Evolutionary conservation across 2,797 vertebrate species (phyloP).

Genomic region (Brachymystax lenok): DNA sequence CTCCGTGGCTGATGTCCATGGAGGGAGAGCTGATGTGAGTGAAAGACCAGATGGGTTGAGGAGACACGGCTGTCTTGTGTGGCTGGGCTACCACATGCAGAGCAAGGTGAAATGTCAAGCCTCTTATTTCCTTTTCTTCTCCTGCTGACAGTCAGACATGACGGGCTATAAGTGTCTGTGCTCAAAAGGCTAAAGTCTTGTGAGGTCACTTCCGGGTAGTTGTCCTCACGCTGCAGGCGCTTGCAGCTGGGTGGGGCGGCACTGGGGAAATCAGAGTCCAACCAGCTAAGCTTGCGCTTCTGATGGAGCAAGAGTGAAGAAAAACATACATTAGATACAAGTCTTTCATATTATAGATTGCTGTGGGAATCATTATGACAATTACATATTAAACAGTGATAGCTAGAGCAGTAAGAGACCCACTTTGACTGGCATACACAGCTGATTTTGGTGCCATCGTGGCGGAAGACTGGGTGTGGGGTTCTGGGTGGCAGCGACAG

Average conservation of each 20-base stretch:
- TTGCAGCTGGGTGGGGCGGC: constrained; percentile 37
- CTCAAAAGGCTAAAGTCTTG: constrained; percentile 26
- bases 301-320: constrained; percentile 41
- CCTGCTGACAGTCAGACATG: constrained; percentile 26
- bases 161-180: constrained; percentile 44
- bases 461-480: constrained; percentile 33
- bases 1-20: constrained; percentile 48
- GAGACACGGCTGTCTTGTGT: constrained; percentile 73
- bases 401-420: constrained; percentile 8
- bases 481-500: constrained; percentile 24
- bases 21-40: constrained; percentile 53
- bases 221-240: constrained; percentile 22
- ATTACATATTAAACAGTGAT: background rate
- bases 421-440: constrained; percentile 66
- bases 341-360: background rate
- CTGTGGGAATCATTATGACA: background rate
- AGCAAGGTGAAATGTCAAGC: constrained; percentile 30
- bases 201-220: constrained; percentile 26
- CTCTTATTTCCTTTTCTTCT: constrained; percentile 28
- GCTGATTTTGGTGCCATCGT: constrained; percentile 62
- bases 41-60: constrained; percentile 36
- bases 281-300: constrained; percentile 76
- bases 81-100: constrained; percentile 52
- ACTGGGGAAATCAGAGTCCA: constrained; percentile 45
- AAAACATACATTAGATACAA: constrained; percentile 27